Percentiles rank a stretch among this genome's conserved stretches.
Conservation (phyloP, 2,113 vertebrate genomes). For the Lophura nycthemera region DNA sequence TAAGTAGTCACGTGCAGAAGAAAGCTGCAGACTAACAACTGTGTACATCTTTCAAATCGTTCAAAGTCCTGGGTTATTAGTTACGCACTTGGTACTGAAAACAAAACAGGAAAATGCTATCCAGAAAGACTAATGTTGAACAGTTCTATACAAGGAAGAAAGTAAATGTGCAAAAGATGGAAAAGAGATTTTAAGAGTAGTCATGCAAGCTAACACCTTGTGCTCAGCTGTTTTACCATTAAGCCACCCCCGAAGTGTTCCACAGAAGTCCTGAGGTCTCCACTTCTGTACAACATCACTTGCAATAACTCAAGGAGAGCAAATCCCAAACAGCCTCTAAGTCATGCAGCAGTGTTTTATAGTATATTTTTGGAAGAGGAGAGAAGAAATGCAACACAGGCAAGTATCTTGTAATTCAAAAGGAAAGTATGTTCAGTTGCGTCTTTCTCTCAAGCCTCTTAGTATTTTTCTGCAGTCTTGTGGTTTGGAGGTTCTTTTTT, state of each 20-base stretch:
- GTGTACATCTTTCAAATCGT: neutral
- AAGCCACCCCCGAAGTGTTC: neutral
- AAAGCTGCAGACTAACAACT: neutral
- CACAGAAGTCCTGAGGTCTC: neutral
- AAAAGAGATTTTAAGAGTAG: neutral
- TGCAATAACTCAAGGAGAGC: neutral
- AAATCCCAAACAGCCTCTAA: neutral
- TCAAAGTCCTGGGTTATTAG: neutral
- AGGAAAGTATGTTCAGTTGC: neutral
- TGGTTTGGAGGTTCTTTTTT: neutral
- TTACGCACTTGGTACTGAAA: neutral
- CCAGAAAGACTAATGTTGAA: neutral
- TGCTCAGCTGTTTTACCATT: neutral
- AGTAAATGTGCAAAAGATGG: neutral
- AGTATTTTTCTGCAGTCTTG: neutral
- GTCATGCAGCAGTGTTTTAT: neutral
- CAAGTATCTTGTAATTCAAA: neutral
- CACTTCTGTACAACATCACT: neutral
- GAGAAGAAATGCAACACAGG: neutral
- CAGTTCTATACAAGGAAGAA: neutral
- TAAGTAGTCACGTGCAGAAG: neutral
- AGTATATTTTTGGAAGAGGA: neutral
- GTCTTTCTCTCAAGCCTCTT: neutral
- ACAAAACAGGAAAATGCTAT: neutral
- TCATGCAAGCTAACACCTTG: neutral